phyloP scores from a whole-genome alignment of 2,797 vertebrate species.

The Syndactyla subalaris region DNA sequence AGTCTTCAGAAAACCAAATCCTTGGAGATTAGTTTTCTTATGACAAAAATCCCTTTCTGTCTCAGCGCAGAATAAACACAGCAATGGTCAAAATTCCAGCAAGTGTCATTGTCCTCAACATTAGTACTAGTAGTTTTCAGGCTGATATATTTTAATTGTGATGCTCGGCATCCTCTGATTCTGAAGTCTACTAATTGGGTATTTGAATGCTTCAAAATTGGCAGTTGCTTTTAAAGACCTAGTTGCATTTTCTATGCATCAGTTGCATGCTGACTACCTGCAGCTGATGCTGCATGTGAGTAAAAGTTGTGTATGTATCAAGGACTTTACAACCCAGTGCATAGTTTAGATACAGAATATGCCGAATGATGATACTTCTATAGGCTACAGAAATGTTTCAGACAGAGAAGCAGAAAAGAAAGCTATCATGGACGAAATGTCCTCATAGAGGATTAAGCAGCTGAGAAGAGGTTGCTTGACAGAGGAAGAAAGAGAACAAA shows the following conservation, averaged over 20 bases:
- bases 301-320: neutral
- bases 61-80: neutral
- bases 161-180: neutral
- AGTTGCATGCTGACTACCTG: neutral
- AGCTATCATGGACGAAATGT: neutral
- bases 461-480: neutral
- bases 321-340: neutral
- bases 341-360: neutral
- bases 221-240: neutral
- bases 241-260: neutral
- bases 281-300: neutral
- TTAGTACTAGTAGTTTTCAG: neutral
- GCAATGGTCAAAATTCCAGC: neutral
- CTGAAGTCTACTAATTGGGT: neutral
- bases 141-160: neutral
- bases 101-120: neutral
- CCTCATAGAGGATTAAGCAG: neutral
- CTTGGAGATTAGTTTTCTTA: neutral
- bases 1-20: neutral
- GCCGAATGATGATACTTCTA: neutral
- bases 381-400: neutral
- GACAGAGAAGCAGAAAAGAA: neutral
- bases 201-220: neutral
- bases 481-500: slow-evolving; percentile 15
- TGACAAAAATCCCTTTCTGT: neutral